These are phyloP conservation scores for Lamellibrachia columna DNA, from an alignment of 2,888 invertebrate genomes.

Conservation along the genomic window DNA sequence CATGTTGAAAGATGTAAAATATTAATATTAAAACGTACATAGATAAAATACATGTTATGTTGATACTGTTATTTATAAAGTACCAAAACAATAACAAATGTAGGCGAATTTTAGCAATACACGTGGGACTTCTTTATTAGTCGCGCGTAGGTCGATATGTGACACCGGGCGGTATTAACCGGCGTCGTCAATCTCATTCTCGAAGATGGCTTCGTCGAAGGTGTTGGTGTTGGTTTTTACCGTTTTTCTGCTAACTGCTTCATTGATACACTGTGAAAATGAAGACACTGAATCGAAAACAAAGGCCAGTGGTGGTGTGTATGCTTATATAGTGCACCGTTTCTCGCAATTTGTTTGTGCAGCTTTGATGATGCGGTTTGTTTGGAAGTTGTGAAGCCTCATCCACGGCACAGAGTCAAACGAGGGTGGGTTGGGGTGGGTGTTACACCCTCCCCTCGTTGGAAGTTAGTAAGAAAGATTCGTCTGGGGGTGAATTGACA, in stretches of 20 bases:
- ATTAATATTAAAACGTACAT: background rate
- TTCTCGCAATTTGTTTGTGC: background rate
- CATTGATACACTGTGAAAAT: constrained; percentile 24
- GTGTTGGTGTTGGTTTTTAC: constrained; percentile 21
- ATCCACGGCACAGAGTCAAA: no score
- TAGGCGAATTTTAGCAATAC: background rate
- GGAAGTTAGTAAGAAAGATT: no score
- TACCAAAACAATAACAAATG: background rate
- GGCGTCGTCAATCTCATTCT: background rate
- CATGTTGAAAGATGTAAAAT: background rate
- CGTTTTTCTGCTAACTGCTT: constrained; percentile 20
- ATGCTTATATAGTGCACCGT: background rate
- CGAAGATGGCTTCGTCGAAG: constrained; percentile 16
- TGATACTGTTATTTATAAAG: background rate
- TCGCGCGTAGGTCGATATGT: background rate
- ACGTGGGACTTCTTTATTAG: background rate
- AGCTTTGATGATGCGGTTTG: constrained; percentile 18
- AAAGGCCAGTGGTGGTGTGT: constrained; percentile 13
- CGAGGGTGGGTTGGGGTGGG: no score
- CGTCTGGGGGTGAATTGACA: no score
- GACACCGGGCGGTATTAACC: background rate
- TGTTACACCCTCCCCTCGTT: no score
- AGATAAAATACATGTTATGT: background rate
- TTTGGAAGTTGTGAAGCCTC: background rate
- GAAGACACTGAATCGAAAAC: constrained; percentile 13